Evolutionary conservation across 2,888 invertebrate species (phyloP).

Genomic region (Erebia aethiops): DNA sequence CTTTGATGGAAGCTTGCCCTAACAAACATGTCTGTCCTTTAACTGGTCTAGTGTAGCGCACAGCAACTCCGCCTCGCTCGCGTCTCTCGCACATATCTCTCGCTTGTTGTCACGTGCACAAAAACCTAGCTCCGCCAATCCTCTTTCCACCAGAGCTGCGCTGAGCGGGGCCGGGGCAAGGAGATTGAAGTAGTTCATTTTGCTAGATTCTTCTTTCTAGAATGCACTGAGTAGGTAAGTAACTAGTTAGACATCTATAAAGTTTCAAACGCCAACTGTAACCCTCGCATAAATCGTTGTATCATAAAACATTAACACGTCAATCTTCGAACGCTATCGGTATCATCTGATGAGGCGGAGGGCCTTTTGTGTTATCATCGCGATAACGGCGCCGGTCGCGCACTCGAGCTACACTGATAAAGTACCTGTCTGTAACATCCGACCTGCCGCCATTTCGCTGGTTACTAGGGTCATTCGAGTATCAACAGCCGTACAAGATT

Average conservation of each 20-base stretch:
- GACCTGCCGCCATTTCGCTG: constrained; percentile 39
- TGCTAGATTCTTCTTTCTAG: background rate
- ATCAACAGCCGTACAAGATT: constrained; percentile 25
- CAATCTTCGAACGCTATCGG: constrained; percentile 42
- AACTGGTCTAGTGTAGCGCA: too few relatives aligned
- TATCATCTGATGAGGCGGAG: constrained; percentile 41
- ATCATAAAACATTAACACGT: constrained; percentile 38
- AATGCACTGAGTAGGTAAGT: background rate
- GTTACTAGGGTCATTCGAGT: constrained; percentile 23
- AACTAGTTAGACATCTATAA: background rate
- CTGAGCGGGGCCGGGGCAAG: too few relatives aligned
- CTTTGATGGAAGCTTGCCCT: too few relatives aligned
- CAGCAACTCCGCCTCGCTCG: too few relatives aligned
- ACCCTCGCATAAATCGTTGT: constrained; percentile 9
- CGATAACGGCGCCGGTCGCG: constrained; percentile 62
- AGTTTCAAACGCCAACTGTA: background rate
- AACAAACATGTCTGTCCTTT: too few relatives aligned
- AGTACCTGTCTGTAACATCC: constrained; percentile 52
- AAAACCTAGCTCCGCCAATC: too few relatives aligned
- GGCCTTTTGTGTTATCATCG: constrained; percentile 57
- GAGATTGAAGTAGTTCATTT: too few relatives aligned
- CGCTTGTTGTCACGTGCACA: too few relatives aligned
- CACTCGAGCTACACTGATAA: constrained; percentile 56
- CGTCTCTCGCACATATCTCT: too few relatives aligned
- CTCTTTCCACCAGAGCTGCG: too few relatives aligned